Base-by-base conservation (phyloP, 2,888 invertebrate species). In the Cacoxenus indagator region DNA sequence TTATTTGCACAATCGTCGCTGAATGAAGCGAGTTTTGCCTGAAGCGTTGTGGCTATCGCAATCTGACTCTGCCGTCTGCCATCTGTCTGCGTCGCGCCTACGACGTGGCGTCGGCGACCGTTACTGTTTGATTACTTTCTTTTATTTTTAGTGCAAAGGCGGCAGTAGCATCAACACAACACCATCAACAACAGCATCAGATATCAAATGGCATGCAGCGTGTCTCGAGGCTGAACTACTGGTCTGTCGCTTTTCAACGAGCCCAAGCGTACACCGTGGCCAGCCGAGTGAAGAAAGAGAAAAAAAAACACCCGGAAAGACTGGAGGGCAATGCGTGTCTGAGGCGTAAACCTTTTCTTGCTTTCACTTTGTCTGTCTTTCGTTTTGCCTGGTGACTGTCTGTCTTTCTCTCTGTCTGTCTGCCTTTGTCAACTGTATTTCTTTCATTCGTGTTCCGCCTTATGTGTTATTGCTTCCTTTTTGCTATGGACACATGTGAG, bases 91-190 rank as follows among this genome's bases (percentile, higher is more conserved):
- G 37, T 14, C 37, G 14, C 37, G n/a, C n/a, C n/a, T n/a, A n/a
- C 14, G 37, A 37, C 37, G 8, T 14, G 37, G 57, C 57, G 4
- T 17, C 45, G 45, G 61, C 22, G 24, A 62, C 43, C 61, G 45
- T 62, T 62, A 62, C 45, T 62, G 61, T 62, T 62, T 62, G 61
- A 62, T 62, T 62, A 62, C 61, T 45, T 62, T 9, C 29, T 62
- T 62, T 62, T 62, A 62, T 62, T 62, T 62, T 45, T 24, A 62
- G 61, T 45, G 61, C 45, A 45, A 62, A 43, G 45, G 43, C 61
- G 61, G 61, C 57, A 57, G 37, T 4, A 14, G 37, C 37, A 37
- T 11, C 8, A 37, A 14, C 37, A 37, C 57, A 31, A 54, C 51
- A 22, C 14, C 37, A 37, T 37, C 37, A 37, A 11, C 37, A 51